A percentile compares a stretch with the other conserved stretches of the same genome.
phyloP scores from a whole-genome alignment of 2,113 vertebrate genomes.

The Chaenogobius annularis region DNA sequence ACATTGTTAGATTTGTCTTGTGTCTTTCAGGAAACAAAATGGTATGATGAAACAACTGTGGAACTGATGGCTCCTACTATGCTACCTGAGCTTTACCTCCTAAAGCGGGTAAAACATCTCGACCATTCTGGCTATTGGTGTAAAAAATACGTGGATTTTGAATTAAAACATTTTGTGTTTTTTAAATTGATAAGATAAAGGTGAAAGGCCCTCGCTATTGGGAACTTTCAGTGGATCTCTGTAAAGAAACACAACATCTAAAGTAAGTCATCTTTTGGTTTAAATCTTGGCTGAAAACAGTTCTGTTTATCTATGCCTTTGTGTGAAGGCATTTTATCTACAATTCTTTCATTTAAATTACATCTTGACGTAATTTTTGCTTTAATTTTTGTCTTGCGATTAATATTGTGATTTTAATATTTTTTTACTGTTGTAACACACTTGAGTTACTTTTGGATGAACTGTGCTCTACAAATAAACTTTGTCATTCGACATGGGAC shows the following conservation, averaged over 20 bases:
- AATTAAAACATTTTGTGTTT: background rate
- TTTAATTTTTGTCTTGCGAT: too few species aligned
- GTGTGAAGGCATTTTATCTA: too few species aligned
- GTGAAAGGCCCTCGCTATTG: conserved; percentile 98
- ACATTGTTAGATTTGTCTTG: background rate
- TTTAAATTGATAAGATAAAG: conserved; percentile 79
- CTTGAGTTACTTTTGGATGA: too few species aligned
- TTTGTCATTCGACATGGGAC: too few species aligned
- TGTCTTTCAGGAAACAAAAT: conserved; percentile 83
- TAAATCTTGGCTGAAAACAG: too few species aligned
- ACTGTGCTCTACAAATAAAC: too few species aligned
- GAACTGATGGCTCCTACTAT: conserved; percentile 95
- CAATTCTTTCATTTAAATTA: too few species aligned
- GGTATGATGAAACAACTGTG: conserved; percentile 93
- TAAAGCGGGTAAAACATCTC: conserved; percentile 84
- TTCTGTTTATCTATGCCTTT: too few species aligned
- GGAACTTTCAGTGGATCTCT: conserved; percentile 92
- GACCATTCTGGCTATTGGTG: background rate
- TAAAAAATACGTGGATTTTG: background rate
- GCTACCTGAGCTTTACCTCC: conserved; percentile 91
- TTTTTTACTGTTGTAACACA: too few species aligned
- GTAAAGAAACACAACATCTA: conserved; percentile 88
- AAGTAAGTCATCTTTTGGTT: conserved; percentile 78
- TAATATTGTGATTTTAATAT: too few species aligned
- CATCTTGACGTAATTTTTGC: too few species aligned